Base-by-base conservation (phyloP, 2,113 vertebrate genomes). In the Menura novaehollandiae region DNA sequence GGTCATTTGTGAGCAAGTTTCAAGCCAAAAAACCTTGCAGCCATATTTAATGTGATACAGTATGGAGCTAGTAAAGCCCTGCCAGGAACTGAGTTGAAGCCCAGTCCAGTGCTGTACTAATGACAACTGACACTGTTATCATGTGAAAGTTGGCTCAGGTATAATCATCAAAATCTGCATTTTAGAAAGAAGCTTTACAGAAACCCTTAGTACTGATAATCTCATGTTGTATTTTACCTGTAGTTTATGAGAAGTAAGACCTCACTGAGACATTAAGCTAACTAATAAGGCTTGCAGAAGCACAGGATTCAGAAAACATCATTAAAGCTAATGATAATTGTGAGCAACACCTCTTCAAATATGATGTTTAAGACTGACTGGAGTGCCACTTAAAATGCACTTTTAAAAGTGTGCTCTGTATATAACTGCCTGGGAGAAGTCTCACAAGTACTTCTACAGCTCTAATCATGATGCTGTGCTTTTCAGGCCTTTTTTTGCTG, bases 271-370 rank as follows among this genome's bases (percentile, higher is more conserved):
- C 64, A 56, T 90, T 93, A 93, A 46, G 80, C 26, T 90, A 63
- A 73, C 49, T 91, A 88, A 91, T 78, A 90, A 86, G 79, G 33
- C 79, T 92, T 84, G 60, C 47, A 95, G 68, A 92, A 89, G 56
- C 41, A 75, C 49, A 49, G 19, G 19, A 30, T 88, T 77, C 64
- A 79, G 72, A 89, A 81, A 86, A 84, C 52, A 88, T 14, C n/a
- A 52, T 94, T 93, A 86, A 66, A 84, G 58, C 32, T 78, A 30
- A 72, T 89, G 72, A 55, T 71, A 72, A 94, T 79, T 85, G 63
- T 91, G 68, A 95, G 33, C 55, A 93, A 68, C 56, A 72, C 32
- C 59, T 89, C 84, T 88, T 95, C 75, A 91, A 84, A 90, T 82
- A 85, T 53, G 74, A 83, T 84, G 47, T 94, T 81, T 95, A 79